A percentile compares a stretch with the other conserved stretches of the same genome.
Conservation (phyloP, 2,113 vertebrate species). For the Nothobranchius kuhntae region DNA sequence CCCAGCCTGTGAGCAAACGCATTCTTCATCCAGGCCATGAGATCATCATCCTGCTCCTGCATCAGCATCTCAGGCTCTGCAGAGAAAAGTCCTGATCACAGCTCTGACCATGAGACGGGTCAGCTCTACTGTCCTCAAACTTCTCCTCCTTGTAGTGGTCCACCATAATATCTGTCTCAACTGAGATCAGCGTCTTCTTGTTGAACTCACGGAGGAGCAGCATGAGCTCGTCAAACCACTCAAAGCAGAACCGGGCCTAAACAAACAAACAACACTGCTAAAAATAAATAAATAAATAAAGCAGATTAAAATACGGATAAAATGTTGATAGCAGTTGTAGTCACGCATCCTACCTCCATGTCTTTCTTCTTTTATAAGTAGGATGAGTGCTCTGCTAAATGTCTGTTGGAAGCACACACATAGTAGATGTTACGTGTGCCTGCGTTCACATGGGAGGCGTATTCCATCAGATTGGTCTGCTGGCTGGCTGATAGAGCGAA, state of each 20-base stretch:
- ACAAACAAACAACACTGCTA: background rate
- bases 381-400: slow-evolving; percentile 91
- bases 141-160: slow-evolving; percentile 98
- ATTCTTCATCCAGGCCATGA: slow-evolving; percentile 96
- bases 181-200: slow-evolving; percentile 94
- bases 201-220: slow-evolving; percentile 93
- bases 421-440: slow-evolving; percentile 96
- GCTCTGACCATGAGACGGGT: background rate
- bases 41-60: slow-evolving; percentile 85
- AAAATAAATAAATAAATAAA: too few relatives aligned
- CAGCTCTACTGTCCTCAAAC: slow-evolving; percentile 77
- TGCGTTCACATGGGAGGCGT: slow-evolving; percentile 87
- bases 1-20: slow-evolving; percentile 20
- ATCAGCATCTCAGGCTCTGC: slow-evolving; percentile 84
- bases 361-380: slow-evolving; percentile 97
- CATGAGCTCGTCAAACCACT: slow-evolving; percentile 97
- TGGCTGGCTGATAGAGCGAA: slow-evolving; percentile 86
- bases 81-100: slow-evolving; percentile 5
- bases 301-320: too few relatives aligned
- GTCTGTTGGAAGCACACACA: slow-evolving; percentile 90
- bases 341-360: slow-evolving; percentile 84
- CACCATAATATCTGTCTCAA: slow-evolving; percentile 96
- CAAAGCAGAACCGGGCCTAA: slow-evolving; percentile 97
- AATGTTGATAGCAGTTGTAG: too few relatives aligned
- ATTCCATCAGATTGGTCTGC: slow-evolving; percentile 89